A percentile compares a stretch with the other conserved stretches of the same genome.
Evolutionary conservation across 1,140 invertebrate species (phyloP).

Genomic region (Zeugodacus cucurbitae): DNA sequence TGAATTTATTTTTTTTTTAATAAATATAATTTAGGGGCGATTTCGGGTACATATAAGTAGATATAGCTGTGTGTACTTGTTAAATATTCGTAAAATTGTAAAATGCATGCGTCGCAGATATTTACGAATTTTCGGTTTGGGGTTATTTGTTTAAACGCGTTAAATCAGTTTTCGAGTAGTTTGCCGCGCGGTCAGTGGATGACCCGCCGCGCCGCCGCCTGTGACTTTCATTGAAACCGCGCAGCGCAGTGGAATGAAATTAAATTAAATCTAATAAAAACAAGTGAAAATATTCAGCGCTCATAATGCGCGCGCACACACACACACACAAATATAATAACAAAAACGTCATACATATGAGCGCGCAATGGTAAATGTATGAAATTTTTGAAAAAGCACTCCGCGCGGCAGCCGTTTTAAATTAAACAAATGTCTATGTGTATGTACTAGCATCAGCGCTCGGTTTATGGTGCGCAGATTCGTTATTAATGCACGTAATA

Average conservation of each 20-base stretch:
- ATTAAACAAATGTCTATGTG: not conserved
- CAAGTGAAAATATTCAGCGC: constrained; percentile 28
- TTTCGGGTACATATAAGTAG: not conserved
- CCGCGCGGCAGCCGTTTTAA: not conserved
- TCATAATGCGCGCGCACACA: not conserved
- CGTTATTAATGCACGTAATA: not conserved
- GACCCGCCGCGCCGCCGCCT: not conserved
- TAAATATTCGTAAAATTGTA: constrained; percentile 1
- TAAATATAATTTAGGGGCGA: not conserved
- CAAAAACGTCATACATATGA: not conserved
- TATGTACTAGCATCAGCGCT: not conserved
- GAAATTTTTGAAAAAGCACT: not conserved
- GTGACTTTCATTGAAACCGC: not conserved
- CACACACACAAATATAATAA: not conserved
- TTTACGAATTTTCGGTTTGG: constrained; percentile 5
- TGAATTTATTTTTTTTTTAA: constrained; percentile 20
- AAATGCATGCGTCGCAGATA: not conserved
- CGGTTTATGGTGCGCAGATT: not conserved
- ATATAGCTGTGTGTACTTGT: not conserved
- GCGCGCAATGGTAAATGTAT: not conserved
- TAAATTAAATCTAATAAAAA: constrained; percentile 38
- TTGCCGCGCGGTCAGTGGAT: not conserved
- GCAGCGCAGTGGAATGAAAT: not conserved
- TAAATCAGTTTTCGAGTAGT: not conserved
- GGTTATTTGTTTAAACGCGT: constrained; percentile 16